Evolutionary conservation across 2,113 vertebrate genomes (phyloP).

Genomic region (Rhinoptilus africanus): DNA sequence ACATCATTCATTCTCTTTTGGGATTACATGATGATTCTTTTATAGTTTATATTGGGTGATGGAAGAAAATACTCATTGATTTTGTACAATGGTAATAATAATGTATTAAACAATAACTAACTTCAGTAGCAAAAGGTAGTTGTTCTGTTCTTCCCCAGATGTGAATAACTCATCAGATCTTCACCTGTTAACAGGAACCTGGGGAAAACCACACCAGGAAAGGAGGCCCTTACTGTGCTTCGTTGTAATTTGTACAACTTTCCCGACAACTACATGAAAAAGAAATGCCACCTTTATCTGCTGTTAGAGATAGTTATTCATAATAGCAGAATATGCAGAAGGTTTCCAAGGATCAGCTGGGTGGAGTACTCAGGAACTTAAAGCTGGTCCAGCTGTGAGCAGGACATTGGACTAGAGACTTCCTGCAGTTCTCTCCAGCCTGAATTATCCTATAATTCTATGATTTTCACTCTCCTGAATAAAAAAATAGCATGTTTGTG

Average conservation of each 20-base stretch:
- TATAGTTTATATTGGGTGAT: not conserved
- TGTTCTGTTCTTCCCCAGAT: not conserved
- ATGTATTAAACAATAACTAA: not conserved
- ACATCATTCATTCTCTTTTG: not conserved
- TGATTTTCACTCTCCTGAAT: not conserved
- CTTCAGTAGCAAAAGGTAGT: not conserved
- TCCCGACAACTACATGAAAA: not conserved
- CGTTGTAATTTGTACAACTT: not conserved
- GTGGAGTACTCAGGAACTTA: not conserved
- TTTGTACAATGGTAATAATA: not conserved
- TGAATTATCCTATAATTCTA: not conserved
- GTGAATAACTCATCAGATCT: not conserved
- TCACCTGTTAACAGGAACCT: not conserved
- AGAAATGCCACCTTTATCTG: not conserved
- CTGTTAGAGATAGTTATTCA: not conserved
- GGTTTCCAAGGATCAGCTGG: not conserved
- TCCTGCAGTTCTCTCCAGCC: not conserved
- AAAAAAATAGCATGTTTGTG: not conserved
- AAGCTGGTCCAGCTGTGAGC: not conserved
- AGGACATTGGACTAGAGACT: not conserved
- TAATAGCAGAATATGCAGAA: not conserved
- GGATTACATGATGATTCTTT: not conserved
- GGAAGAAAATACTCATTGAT: not conserved
- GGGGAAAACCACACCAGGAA: not conserved
- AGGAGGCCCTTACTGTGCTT: not conserved